Percentiles rank a stretch among this genome's conserved stretches.
phyloP scores from a whole-genome alignment of 2,113 vertebrate species.

The Camarhynchus parvulus region DNA sequence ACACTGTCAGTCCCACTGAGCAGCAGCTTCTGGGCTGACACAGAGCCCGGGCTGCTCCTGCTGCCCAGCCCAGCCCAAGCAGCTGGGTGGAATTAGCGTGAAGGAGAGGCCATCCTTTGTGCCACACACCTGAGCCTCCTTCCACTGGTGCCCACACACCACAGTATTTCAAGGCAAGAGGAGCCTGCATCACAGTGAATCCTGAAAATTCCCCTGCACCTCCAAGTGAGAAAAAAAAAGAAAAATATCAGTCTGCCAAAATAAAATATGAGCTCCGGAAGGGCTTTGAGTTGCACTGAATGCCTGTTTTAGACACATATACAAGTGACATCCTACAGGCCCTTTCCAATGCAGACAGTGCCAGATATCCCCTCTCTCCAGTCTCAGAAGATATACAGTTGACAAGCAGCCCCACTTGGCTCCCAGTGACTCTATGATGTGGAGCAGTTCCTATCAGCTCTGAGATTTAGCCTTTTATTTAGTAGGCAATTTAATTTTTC shows the following conservation, averaged over 20 bases:
- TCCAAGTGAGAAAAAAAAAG: fast-evolving
- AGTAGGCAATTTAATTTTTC: not conserved
- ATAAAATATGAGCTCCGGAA: not conserved
- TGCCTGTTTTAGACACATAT: not conserved
- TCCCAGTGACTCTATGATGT: not conserved
- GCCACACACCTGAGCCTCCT: not conserved
- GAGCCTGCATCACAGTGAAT: not conserved
- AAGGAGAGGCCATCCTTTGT: not conserved
- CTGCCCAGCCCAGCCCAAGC: not conserved
- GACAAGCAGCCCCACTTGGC: not conserved
- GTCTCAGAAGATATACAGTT: not conserved
- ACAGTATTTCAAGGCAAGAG: not conserved
- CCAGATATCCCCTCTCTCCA: not conserved
- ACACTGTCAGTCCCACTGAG: not conserved
- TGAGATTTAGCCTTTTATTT: not conserved
- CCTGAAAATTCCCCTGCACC: not conserved
- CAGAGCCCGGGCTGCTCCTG: not conserved
- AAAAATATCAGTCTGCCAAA: not conserved
- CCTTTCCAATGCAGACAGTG: not conserved
- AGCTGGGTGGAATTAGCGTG: not conserved
- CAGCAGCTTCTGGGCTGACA: not conserved
- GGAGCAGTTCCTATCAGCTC: not conserved
- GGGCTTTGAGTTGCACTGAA: not conserved
- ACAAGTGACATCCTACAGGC: not conserved
- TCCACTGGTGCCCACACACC: not conserved